Base-by-base conservation (phyloP, 2,888 invertebrate species). In the Dasysyrphus albostriatus region DNA sequence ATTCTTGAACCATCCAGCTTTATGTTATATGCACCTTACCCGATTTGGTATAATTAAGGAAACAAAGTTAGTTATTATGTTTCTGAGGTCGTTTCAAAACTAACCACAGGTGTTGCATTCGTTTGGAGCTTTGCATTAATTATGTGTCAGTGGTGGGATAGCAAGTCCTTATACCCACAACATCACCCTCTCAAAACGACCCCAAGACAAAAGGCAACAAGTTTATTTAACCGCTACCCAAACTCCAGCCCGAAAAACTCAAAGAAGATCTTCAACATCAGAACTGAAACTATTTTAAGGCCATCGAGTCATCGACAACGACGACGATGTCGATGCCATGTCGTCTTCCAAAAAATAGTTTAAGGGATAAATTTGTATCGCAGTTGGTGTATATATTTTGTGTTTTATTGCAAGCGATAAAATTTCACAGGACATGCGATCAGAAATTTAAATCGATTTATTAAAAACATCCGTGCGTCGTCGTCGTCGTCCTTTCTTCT, bases 81-180 rank as follows among this genome's bases (percentile, higher is more conserved):
- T 84, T 65, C 42, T 89, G 92, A 89, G 91, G 92, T 92, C 92
- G 90, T 91, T 91, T 90, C 88, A 77, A 91, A 90, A 92, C 91
- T 89, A 92, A 92, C 91, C 92, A 89, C 92, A 92, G 92, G 92
- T 92, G 92, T 92, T 92, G 92, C 92, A 92, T 91, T 91, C 91
- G 91, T 92, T 92, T 90, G 90, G 89, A 91, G 92, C 92, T 92
- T 92, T 92, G 92, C 92, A 92, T 92, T 92, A 92, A 92, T 92
- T 92, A 92, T 92, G 91, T 74, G 76, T 63, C 61, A 67, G 42
- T 59, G 39, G 49, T 24, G 54, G 7, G 67, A 39, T 34, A 47
- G 16, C 5, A 5, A 65, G 54, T 37, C 44, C 14, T 76, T 54
- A 12, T n/a, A 19, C 7, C 54, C 16, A 24, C 1, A 24, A 44